These are phyloP conservation scores for Morus bassanus DNA, from an alignment of 2,797 vertebrate genomes.

Conservation along the genomic window DNA sequence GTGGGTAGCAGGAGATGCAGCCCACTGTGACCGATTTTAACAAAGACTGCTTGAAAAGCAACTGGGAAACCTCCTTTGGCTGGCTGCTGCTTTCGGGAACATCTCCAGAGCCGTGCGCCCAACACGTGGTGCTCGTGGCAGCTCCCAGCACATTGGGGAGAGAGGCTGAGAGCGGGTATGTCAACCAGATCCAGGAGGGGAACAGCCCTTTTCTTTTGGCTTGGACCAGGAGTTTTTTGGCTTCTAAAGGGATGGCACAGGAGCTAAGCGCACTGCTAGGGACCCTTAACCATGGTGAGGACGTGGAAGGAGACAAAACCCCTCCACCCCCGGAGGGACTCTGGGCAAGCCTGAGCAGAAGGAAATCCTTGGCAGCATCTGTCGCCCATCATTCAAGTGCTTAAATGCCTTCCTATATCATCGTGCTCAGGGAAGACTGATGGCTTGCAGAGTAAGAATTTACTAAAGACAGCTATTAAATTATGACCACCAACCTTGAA, in stretches of 20 bases:
- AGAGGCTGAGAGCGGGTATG: fast-evolving
- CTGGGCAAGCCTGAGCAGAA: neutral
- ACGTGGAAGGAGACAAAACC: neutral
- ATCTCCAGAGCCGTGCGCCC: neutral
- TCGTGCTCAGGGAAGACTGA: neutral
- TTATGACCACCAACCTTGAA: neutral
- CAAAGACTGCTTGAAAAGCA: slow-evolving; percentile 10
- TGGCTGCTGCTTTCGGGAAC: neutral
- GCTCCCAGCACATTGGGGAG: fast-evolving
- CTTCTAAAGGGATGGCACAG: neutral
- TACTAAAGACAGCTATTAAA: neutral
- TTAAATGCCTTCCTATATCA: neutral
- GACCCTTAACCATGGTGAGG: fast-evolving
- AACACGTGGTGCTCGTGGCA: fast-evolving
- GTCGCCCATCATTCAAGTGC: neutral
- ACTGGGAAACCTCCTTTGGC: neutral
- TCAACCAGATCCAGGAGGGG: neutral
- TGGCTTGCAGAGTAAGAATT: neutral
- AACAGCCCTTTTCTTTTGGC: neutral
- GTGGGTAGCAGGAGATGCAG: neutral
- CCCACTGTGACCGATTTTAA: neutral
- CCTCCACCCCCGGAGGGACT: fast-evolving
- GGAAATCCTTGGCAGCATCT: neutral
- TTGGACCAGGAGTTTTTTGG: neutral
- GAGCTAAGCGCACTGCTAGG: neutral